Evolutionary conservation across 2,888 invertebrate species (phyloP).

Genomic region (Copidosoma aretas): DNA sequence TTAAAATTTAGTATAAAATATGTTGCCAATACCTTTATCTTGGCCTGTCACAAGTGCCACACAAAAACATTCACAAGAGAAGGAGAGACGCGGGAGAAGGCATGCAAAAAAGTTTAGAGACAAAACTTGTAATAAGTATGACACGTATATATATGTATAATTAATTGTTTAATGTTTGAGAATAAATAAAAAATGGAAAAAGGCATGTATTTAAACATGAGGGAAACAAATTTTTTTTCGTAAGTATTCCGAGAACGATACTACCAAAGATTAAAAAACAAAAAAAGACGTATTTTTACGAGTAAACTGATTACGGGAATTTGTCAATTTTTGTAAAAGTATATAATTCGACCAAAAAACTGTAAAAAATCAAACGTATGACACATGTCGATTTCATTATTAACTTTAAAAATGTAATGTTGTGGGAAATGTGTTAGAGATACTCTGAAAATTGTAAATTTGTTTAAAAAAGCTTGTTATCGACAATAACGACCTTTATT

Average conservation of each 20-base stretch:
- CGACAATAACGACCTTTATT: conserved; percentile 12
- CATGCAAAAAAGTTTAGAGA: conserved; percentile 67
- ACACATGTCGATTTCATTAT: conserved; percentile 7
- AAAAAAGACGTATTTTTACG: conserved; percentile 23
- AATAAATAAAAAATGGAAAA: conserved; percentile 21
- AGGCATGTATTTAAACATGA: too few relatives aligned
- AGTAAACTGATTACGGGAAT: conserved; percentile 45
- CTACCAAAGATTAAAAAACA: too few relatives aligned
- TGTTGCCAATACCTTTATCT: conserved; percentile 70
- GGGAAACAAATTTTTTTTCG: conserved; percentile 14
- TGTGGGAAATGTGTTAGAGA: conserved; percentile 28
- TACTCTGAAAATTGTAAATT: conserved; percentile 19
- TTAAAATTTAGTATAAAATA: conserved; percentile 43
- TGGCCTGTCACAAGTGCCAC: conserved; percentile 76
- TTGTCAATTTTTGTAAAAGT: background rate
- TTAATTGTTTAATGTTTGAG: conserved; percentile 41
- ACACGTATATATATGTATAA: conserved; percentile 41
- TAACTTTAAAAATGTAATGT: conserved; percentile 16
- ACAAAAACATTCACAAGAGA: conserved; percentile 76
- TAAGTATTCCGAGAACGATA: conserved; percentile 12
- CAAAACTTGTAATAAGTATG: conserved; percentile 58
- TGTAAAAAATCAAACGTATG: conserved; percentile 4
- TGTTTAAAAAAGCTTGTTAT: conserved; percentile 26
- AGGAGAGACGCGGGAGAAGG: conserved; percentile 73
- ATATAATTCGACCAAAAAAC: background rate